Conservation (phyloP, 2,888 invertebrate genomes). For the Epinotia brunnichana region DNA sequence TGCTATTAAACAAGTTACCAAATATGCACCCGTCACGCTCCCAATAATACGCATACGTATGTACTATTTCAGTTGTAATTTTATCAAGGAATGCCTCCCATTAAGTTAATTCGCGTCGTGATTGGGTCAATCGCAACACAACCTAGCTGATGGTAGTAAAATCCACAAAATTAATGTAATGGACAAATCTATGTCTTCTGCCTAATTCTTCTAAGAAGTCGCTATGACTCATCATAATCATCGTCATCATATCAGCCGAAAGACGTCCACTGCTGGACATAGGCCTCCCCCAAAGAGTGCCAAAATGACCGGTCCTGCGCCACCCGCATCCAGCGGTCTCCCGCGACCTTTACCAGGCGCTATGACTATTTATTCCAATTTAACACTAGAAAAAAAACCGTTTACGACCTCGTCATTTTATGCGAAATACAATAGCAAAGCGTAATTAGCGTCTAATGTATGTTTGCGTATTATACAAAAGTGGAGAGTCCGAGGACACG, state of each 20-base stretch:
- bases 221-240: too few relatives aligned
- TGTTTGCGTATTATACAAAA: constrained; percentile 43
- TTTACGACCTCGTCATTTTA: constrained; percentile 2
- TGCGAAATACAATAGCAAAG: constrained; percentile 15
- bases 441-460: constrained; percentile 22
- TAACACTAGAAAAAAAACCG: constrained; percentile 6
- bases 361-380: neutral
- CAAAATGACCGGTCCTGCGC: too few relatives aligned
- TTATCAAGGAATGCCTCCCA: constrained; percentile 27
- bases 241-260: too few relatives aligned
- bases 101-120: constrained; percentile 2
- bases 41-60: constrained; percentile 57
- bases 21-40: constrained; percentile 64
- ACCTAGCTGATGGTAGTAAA: neutral
- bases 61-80: constrained; percentile 32
- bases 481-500: constrained; percentile 34
- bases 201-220: neutral
- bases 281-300: too few relatives aligned
- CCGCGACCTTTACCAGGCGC: too few relatives aligned
- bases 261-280: too few relatives aligned
- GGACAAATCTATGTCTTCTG: constrained; percentile 14
- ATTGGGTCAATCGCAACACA: constrained; percentile 2
- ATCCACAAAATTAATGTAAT: neutral
- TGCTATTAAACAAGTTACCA: constrained; percentile 54
- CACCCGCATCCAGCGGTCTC: too few relatives aligned